phyloP scores from a whole-genome alignment of 2,797 vertebrate species.

The Microchirus variegatus region DNA sequence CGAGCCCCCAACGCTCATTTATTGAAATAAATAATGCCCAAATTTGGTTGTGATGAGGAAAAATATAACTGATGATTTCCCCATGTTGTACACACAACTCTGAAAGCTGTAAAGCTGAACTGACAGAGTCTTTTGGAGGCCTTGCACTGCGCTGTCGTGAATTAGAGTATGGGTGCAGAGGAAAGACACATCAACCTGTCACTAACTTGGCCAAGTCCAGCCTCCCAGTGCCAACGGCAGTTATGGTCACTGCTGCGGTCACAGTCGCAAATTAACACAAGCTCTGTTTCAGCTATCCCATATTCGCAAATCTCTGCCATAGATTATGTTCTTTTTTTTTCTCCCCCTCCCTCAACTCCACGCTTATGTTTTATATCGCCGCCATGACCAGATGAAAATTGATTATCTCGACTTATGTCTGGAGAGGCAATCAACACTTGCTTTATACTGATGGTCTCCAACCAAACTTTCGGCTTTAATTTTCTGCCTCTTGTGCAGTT shows the following conservation, averaged over 20 bases:
- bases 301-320: constrained; percentile 34
- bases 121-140: constrained; percentile 39
- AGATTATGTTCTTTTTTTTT: constrained; percentile 21
- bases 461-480: constrained; percentile 49
- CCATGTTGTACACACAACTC: constrained; percentile 10
- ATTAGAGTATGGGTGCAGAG: constrained; percentile 35
- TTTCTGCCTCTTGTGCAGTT: constrained; percentile 57
- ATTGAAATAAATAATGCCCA: constrained; percentile 31
- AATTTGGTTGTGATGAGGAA: constrained; percentile 14
- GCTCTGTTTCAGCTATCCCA: constrained; percentile 46
- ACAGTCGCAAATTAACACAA: constrained; percentile 61
- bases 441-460: constrained; percentile 48
- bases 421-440: constrained; percentile 55
- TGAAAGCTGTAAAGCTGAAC: constrained; percentile 23
- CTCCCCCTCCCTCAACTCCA: background rate
- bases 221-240: constrained; percentile 48
- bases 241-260: constrained; percentile 56
- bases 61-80: constrained; percentile 18
- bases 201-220: constrained; percentile 53
- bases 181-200: constrained; percentile 71
- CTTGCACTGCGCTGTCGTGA: constrained; percentile 30
- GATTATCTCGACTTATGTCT: constrained; percentile 46
- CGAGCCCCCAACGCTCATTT: constrained; percentile 25
- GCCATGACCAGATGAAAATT: constrained; percentile 43
- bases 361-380: constrained; percentile 38